Base-by-base conservation (phyloP, 1,140 invertebrate species). In the Atta cephalotes region DNA sequence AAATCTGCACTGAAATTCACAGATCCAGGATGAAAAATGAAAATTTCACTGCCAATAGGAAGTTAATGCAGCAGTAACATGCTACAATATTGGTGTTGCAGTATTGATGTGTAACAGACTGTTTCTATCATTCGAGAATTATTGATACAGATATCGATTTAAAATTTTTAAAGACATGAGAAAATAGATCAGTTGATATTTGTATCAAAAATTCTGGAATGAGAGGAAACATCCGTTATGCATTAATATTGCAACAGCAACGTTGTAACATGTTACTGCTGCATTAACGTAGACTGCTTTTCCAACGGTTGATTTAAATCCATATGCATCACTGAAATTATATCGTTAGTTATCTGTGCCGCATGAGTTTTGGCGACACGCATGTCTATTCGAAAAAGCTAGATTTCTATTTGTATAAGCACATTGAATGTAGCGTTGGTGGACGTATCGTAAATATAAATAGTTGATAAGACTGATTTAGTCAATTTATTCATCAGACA, bases 401-500 rank as follows among this genome's bases (percentile, higher is more conserved):
- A 21, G 14, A 56, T 80, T 63, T 62, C 14, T 78, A 45, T 78
- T 79, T 51, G 25, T 39, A 53, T 18, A 31, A 71, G 5, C 12
- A n/a, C 10, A 81, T 71, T 56, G 28, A 56, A 71, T 35, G 35
- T 28, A 7, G 21, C 18, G 3, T 12, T 12, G 10, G 3, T 45
- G 79, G 49, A 71, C 21, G 1, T 39, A 39, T 0, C 35, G 66
- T 28, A 72, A 62, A 82, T 45, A 21, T 16, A 81, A 81, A 80
- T 58, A 5, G 1, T 5, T 39, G 16, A 71, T 5, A 71, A 28
- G 51, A 68, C 16, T 18, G 49, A 79, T 79, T 66, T 12, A 5
- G 3, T 35, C 45, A 53, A 66, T 79, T 53, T 5, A 51, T 25
- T 7, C 6, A 25, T 21, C 25, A 18, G 18, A 66, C 21, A 4